Percentiles rank a stretch among this genome's conserved stretches.
These are phyloP conservation scores for Ceratina calcarata DNA, from an alignment of 1,140 invertebrate genomes.

Conservation along the genomic window DNA sequence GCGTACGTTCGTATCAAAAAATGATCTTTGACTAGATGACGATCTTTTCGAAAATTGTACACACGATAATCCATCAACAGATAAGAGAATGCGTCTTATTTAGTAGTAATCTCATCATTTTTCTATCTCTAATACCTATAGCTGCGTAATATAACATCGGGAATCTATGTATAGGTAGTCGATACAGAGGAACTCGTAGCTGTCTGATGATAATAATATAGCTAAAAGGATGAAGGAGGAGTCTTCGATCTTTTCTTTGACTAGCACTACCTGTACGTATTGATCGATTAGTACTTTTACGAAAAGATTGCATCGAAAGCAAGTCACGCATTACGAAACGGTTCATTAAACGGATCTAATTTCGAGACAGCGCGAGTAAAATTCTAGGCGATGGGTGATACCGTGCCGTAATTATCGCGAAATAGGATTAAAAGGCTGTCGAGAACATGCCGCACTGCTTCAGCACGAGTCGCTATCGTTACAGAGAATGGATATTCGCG, in stretches of 20 bases:
- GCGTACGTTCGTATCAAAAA: constrained; percentile 22
- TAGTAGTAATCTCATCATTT: constrained; percentile 45
- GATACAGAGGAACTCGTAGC: constrained; percentile 41
- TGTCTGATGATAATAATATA: constrained; percentile 31
- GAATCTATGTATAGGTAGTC: constrained; percentile 14
- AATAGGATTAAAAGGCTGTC: neutral
- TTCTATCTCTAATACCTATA: constrained; percentile 35
- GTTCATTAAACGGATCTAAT: neutral
- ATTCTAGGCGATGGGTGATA: constrained; percentile 14
- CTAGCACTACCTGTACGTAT: constrained; percentile 38
- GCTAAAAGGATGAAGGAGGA: constrained; percentile 24
- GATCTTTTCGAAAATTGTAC: constrained; percentile 52
- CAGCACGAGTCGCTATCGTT: neutral
- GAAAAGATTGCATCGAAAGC: constrained; percentile 50
- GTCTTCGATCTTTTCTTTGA: constrained; percentile 19
- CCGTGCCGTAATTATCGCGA: neutral
- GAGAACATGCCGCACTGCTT: neutral
- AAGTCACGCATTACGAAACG: constrained; percentile 20
- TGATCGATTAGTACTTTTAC: constrained; percentile 40
- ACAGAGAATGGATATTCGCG: neutral
- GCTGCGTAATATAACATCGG: constrained; percentile 41
- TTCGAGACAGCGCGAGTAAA: constrained; percentile 27
- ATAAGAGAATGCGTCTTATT: constrained; percentile 41
- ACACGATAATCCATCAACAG: constrained; percentile 23
- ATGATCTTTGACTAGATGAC: constrained; percentile 48